These are phyloP conservation scores for Belonocnema kinseyi DNA, from an alignment of 1,140 invertebrate species.

Conservation along the genomic window DNA sequence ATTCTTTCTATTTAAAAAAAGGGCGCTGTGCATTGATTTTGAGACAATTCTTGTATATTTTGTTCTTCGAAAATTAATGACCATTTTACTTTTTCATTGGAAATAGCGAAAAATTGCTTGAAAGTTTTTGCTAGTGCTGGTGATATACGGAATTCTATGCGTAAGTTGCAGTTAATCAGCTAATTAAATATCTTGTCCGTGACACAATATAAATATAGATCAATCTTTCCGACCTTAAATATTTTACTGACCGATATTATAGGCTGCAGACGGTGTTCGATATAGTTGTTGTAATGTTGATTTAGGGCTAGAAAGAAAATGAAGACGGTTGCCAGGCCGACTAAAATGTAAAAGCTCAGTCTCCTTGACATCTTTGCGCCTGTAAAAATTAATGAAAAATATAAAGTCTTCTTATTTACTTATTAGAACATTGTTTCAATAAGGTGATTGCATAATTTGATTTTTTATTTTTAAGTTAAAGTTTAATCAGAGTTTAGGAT, in stretches of 20 bases:
- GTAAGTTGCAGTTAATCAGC: neutral
- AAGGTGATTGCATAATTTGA: no score
- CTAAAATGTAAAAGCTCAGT: slow-evolving; percentile 70
- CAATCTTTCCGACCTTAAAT: neutral
- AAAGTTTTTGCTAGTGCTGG: neutral
- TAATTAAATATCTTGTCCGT: neutral
- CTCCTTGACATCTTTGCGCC: slow-evolving; percentile 65
- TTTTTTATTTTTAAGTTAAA: no score
- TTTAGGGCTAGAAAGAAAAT: slow-evolving; percentile 72
- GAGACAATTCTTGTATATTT: no score
- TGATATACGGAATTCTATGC: slow-evolving; percentile 38
- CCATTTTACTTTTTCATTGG: neutral
- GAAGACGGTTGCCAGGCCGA: slow-evolving; percentile 70
- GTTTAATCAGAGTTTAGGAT: no score
- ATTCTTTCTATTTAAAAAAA: no score
- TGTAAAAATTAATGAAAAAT: slow-evolving; percentile 27
- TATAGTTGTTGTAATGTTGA: slow-evolving; percentile 70
- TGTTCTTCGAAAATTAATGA: neutral
- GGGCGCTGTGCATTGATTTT: no score
- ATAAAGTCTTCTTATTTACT: no score
- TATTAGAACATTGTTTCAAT: no score
- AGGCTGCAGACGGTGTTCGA: slow-evolving; percentile 70
- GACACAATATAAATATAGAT: no score
- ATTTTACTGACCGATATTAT: slow-evolving; percentile 67
- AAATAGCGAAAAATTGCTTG: no score